phyloP scores from a whole-genome alignment of 2,888 invertebrate species.

The Entomobrya proxima region DNA sequence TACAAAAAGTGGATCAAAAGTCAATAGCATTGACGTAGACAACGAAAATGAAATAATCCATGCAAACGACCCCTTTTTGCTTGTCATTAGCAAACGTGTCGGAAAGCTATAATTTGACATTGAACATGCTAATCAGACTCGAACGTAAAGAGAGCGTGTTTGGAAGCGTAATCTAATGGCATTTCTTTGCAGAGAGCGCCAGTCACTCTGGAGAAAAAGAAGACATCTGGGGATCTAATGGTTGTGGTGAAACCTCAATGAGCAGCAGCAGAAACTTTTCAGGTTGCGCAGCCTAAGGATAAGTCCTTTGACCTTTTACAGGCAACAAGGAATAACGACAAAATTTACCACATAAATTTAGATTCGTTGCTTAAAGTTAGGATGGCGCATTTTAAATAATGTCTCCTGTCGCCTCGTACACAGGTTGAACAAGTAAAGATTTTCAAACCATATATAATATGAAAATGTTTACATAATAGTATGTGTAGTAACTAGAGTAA shows the following conservation, averaged over 20 bases:
- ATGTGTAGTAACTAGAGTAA: no score
- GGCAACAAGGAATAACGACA: not conserved
- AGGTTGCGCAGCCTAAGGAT: not conserved
- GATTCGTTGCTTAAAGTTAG: not conserved
- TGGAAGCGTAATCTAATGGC: not conserved
- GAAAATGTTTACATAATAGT: no score
- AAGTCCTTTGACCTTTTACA: not conserved
- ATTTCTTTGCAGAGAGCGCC: no score
- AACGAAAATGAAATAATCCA: constrained; percentile 51
- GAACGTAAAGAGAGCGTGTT: constrained; percentile 15
- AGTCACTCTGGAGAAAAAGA: not conserved
- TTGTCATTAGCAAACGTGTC: constrained; percentile 22
- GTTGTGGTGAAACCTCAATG: not conserved
- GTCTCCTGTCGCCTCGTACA: not conserved
- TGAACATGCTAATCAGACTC: constrained; percentile 33
- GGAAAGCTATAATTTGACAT: constrained; percentile 35
- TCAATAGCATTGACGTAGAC: not conserved
- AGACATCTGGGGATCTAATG: not conserved
- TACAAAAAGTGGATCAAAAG: constrained; percentile 45
- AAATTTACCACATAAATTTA: constrained; percentile 1
- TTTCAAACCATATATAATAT: not conserved
- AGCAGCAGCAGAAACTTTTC: not conserved
- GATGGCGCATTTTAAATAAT: not conserved
- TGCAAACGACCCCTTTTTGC: constrained; percentile 34
- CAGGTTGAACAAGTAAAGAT: not conserved